Evolutionary conservation across 2,113 vertebrate species (phyloP).

Genomic region (Phaethon lepturus): DNA sequence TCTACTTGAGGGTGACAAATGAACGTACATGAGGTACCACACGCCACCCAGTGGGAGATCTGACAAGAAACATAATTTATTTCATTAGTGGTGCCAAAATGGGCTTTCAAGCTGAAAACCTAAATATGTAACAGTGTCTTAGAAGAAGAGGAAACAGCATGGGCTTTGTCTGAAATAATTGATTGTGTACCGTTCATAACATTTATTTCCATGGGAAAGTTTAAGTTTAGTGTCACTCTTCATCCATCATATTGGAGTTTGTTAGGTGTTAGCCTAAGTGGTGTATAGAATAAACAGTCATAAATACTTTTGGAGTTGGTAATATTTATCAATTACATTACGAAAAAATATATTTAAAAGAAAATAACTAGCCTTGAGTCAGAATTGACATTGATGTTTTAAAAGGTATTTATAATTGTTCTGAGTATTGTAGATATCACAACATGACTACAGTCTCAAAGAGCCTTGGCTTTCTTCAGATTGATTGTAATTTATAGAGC

Average conservation of each 20-base stretch:
- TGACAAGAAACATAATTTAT: constrained; percentile 75
- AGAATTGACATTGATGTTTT: not conserved
- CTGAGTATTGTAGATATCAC: not conserved
- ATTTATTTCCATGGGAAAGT: constrained; percentile 68
- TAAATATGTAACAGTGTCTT: constrained; percentile 27
- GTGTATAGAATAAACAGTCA: constrained; percentile 43
- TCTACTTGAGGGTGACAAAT: constrained; percentile 67
- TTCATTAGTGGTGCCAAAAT: constrained; percentile 68
- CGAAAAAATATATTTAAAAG: not conserved
- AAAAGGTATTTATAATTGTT: constrained; percentile 22
- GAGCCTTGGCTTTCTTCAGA: constrained; percentile 25
- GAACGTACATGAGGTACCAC: constrained; percentile 60
- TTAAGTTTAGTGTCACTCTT: constrained; percentile 62
- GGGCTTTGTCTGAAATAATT: constrained; percentile 63
- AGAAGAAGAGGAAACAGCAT: constrained; percentile 14
- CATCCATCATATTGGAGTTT: constrained; percentile 64
- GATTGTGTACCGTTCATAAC: constrained; percentile 56
- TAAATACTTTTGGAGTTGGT: constrained; percentile 12
- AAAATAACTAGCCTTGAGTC: not conserved
- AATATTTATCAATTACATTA: constrained; percentile 23
- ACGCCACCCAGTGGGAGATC: constrained; percentile 65
- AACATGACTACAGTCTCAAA: not conserved
- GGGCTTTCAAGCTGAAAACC: constrained; percentile 55
- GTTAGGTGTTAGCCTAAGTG: constrained; percentile 54
- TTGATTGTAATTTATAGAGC: constrained; percentile 57